Base-by-base conservation (phyloP, 2,113 vertebrate species). In the Pardalotus punctatus region DNA sequence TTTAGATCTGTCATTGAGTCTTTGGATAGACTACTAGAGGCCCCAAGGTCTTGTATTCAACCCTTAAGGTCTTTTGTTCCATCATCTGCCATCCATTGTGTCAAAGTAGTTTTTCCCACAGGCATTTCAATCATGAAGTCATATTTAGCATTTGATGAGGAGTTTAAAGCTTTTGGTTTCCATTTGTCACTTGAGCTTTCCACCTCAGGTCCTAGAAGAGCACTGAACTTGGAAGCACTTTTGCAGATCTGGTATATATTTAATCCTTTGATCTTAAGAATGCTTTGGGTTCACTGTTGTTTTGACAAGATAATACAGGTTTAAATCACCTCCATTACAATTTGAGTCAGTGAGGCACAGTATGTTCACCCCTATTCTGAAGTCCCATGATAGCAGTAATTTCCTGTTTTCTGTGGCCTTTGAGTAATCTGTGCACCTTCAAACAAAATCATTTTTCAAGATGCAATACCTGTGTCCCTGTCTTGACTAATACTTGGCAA, bases 131-230 rank as follows among this genome's bases (percentile, higher is more conserved):
- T 95, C 95, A 74, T 6, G 0, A 87, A 81, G 57, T 64, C 85
- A 74, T 77, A 81, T 31, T 72, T 80, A 57, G 67, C 67, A 57
- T 93, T 96, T 93, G 64, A 58, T 91, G 43, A 83, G 81, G 58
- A 83, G 88, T 89, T 93, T 50, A 86, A 84, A 94, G 64, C 17
- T 36, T 79, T 95, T 76, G 72, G 40, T 92, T 93, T 92, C 73
- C 86, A 66, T 94, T 86, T 92, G 78, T 82, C 60, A 93, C 71
- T 77, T 93, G 65, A 95, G 81, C 86, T 89, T 82, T 92, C 50
- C 53, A 56, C n/a, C 50, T 83, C 28, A 14, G 60, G 31, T 79
- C 53, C 57, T 90, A 79, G 62, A 58, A 93, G 53, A 33, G 35
- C 16, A 45, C 28, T 80, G 88, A 94, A 86, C 82, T 95, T 69